These are phyloP conservation scores for Plectropomus leopardus DNA, from an alignment of 2,113 vertebrate genomes.

Conservation along the genomic window DNA sequence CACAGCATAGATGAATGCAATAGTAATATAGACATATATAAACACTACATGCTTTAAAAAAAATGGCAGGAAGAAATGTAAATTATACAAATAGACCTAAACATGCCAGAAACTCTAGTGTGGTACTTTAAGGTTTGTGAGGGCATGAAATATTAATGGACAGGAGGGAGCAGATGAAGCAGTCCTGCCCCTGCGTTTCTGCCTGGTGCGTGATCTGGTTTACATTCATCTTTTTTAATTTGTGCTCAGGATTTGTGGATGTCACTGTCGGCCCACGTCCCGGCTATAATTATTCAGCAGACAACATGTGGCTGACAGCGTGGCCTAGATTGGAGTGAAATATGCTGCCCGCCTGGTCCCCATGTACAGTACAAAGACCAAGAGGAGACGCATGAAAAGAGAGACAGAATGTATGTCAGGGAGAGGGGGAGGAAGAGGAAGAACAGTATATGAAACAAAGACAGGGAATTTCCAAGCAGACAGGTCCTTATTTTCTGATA, in stretches of 20 bases:
- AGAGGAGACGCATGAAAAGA: background rate
- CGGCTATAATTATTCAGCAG: slow-evolving; percentile 38
- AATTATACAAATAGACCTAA: background rate
- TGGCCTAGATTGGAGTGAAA: slow-evolving; percentile 49
- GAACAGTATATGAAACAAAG: background rate
- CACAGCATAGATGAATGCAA: no score
- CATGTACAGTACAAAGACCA: slow-evolving; percentile 8
- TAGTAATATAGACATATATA: background rate
- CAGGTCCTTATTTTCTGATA: background rate
- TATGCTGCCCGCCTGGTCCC: background rate
- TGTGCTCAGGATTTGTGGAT: slow-evolving; percentile 29
- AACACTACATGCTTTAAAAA: background rate
- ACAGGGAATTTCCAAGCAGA: background rate
- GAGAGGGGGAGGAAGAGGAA: background rate
- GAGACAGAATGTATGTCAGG: slow-evolving; percentile 14
- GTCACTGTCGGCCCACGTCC: slow-evolving; percentile 16
- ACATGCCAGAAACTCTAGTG: background rate
- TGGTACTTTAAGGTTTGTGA: background rate
- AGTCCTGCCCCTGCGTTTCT: background rate
- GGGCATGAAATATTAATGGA: slow-evolving; percentile 22
- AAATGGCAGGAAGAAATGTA: background rate
- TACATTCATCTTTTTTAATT: slow-evolving; percentile 53
- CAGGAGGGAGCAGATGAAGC: slow-evolving; percentile 25
- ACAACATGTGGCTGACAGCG: slow-evolving; percentile 38
- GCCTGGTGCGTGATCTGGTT: background rate